Evolutionary conservation across 2,113 vertebrate genomes (phyloP), one percentile per base, ranked within the genome.

Genomic region (Tonatia bakeri): DNA sequence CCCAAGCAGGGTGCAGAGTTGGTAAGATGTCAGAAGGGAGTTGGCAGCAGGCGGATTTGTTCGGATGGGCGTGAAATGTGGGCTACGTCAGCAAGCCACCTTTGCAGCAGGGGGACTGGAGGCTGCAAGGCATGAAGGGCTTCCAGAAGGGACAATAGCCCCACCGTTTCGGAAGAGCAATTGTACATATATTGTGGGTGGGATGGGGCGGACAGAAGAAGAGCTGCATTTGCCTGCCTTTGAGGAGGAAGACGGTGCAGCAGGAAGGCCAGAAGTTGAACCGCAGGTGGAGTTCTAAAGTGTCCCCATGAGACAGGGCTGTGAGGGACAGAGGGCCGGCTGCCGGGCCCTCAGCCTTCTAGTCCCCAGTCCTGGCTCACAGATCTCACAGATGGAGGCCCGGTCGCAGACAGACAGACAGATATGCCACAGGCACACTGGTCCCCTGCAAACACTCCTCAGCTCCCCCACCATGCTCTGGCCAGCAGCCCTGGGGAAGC

Each of bases 401-500:
- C 43, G 9, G 43, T 7, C 43, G 6, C 43, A 43, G 43, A 43
- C 43, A 43, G 43, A 43, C 43, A 43, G 43, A 43, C 43, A 43
- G 43, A 43, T 8, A 43, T 43, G 43, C 4, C 43, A 43, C 43
- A 43, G 43, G 43, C 43, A 43, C 43, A 7, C 69, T 76, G 40
- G 0, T n/a, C 33, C 5, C 26, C 69, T 36, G 45, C 24, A 52
- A 77, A 26, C 45, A 14, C 28, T 84, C 76, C 17, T 65, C 81
- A 5, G 59, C 70, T 43, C 36, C 87, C 86, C 86, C 65, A 12
- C 90, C 87, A 67, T 81, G 50, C 28, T 16, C 10, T 70, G 81
- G 81, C 82, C 90, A 9, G 2, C 77, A 85, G 95, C 96, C 85
- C 87, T 67, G 33, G 91, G 90, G 94, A 86, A 90, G 88, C 65